A percentile compares a stretch with the other conserved stretches of the same genome.
Conservation (phyloP, 2,113 vertebrate species). For the Emydura subglobosa region DNA sequence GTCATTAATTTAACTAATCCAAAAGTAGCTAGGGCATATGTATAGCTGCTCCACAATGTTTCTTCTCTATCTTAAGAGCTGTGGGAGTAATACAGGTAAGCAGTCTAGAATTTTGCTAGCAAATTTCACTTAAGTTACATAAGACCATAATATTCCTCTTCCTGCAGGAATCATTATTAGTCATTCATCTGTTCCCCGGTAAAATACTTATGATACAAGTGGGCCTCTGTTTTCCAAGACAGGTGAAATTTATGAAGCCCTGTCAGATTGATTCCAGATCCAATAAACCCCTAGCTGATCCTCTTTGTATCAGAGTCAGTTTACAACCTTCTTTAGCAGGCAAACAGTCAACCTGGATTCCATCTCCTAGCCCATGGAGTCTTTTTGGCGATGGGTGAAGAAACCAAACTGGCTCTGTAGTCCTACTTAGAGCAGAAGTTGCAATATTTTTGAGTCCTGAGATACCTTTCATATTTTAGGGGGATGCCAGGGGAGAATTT, state of each 20-base stretch:
- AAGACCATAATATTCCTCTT: background rate
- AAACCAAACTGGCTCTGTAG: background rate
- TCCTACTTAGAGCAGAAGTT: background rate
- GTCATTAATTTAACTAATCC: background rate
- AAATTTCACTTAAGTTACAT: background rate
- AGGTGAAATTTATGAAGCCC: background rate
- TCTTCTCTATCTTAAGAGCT: background rate
- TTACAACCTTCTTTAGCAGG: fast-evolving
- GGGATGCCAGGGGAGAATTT: background rate
- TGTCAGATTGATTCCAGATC: conserved; percentile 8
- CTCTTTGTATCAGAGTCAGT: background rate
- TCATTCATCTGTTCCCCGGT: background rate
- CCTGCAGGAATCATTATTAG: background rate
- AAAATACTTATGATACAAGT: background rate
- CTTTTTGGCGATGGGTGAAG: fast-evolving
- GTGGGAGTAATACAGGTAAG: background rate
- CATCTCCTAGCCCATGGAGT: background rate
- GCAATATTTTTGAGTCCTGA: background rate
- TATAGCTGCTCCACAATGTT: background rate
- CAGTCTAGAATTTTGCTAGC: background rate
- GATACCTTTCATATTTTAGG: background rate
- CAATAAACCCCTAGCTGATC: background rate
- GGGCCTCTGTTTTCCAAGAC: background rate
- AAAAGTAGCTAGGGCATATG: background rate
- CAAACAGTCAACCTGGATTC: background rate